These are phyloP conservation scores for Poeciliopsis gracilis DNA, from an alignment of 2,797 vertebrate species.

Conservation along the genomic window DNA sequence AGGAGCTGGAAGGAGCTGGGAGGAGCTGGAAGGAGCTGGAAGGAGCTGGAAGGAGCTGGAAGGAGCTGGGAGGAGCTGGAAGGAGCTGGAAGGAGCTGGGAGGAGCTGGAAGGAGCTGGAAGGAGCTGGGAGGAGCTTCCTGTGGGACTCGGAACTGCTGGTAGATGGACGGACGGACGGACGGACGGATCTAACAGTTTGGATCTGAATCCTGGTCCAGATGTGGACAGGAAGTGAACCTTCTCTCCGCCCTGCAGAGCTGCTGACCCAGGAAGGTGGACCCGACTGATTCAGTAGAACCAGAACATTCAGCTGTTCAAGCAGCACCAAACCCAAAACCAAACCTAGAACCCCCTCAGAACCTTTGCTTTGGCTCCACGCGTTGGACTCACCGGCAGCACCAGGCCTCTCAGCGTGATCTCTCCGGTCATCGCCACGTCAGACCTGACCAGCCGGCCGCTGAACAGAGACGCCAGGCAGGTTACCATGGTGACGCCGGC, in stretches of 20 bases:
- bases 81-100: too few relatives aligned
- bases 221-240: background rate
- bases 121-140: too few relatives aligned
- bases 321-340: background rate
- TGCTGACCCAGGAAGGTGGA: background rate
- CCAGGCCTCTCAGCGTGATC: slow-evolving; percentile 95
- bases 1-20: too few relatives aligned
- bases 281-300: background rate
- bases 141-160: too few relatives aligned
- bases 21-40: too few relatives aligned
- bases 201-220: background rate
- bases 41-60: too few relatives aligned
- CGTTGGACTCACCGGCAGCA: slow-evolving; percentile 89
- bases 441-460: slow-evolving; percentile 90
- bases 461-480: slow-evolving; percentile 95
- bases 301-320: background rate
- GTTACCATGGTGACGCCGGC: slow-evolving; percentile 99
- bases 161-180: background rate
- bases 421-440: slow-evolving; percentile 98
- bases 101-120: too few relatives aligned
- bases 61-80: too few relatives aligned
- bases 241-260: background rate
- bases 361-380: background rate
- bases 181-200: background rate
- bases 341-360: background rate